Evolutionary conservation across 23 tunicate species (phyloP), one percentile per base, ranked within the genome.

Genomic region (Ciona savignyi): DNA sequence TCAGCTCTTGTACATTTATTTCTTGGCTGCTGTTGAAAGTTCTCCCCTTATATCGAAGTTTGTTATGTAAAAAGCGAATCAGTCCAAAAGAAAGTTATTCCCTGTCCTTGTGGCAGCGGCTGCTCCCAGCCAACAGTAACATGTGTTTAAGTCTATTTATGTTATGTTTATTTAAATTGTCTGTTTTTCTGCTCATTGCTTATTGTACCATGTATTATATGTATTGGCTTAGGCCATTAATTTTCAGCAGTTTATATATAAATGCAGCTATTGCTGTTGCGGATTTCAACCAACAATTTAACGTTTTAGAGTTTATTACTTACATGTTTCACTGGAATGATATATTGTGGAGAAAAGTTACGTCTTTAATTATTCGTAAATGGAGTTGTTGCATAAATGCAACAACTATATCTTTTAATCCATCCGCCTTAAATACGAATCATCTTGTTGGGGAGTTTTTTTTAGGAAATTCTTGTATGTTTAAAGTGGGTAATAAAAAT

Each of bases 301-400:
- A 35, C 23, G 23, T 19, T 0, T 20, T 26, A 30, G 9, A 15
- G 27, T 30, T 29, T 15, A 32, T 29, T 20, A 21, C 0, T 29
- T 22, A 15, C 19, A 15, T 32, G 20, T 31, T 32, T 70, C 23
- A 24, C 49, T 0, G 74, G 28, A 23, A 25, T 29, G 1, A 72
- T 25, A 72, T 72, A 35, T 72, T 78, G n/a, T 85, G 90, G 90
- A 72, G 79, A 72, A 32, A 77, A 20, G 68, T 85, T 25, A 74
- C 70, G 64, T 78, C 72, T 72, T 51, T 71, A 25, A 29, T 85
- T 78, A 42, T 85, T 48, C 32, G 70, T 19, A 85, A 85, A 65
- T 72, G 90, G 83, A 78, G 90, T 3, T 25, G 2, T 9, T 78
- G 83, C 74, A n/a, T 78, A 1, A 32, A 35, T 28, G 69, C 90